A percentile compares a stretch with the other conserved stretches of the same genome.
Conservation (phyloP, 2,888 invertebrate genomes). For the Drosophila putrida region DNA sequence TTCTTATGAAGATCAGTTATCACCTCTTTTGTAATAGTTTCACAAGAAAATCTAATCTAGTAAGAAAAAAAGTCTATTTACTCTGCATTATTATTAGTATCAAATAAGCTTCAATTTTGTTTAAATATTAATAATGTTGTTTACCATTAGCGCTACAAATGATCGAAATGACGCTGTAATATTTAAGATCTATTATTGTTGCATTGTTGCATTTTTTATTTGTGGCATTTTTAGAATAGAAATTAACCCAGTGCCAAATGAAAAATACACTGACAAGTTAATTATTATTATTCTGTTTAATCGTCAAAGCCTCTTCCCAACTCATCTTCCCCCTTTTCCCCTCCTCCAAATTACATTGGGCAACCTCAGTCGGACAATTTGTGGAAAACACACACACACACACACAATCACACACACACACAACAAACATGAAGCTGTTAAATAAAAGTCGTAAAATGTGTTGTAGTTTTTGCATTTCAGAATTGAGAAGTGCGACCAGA, state of each 20-base stretch:
- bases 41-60: too few relatives aligned
- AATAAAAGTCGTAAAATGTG: constrained; percentile 34
- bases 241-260: constrained; percentile 48
- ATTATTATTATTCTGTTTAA: constrained; percentile 61
- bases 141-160: neutral
- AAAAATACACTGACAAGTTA: constrained; percentile 51
- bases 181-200: constrained; percentile 8
- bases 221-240: constrained; percentile 11
- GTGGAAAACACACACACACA: constrained; percentile 33
- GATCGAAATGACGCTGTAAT: neutral
- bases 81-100: neutral
- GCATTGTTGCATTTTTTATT: constrained; percentile 26
- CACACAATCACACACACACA: constrained; percentile 23
- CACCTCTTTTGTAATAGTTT: too few relatives aligned
- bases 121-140: neutral
- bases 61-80: neutral
- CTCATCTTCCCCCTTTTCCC: neutral
- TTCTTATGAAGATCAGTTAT: too few relatives aligned
- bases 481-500: constrained; percentile 8
- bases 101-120: neutral
- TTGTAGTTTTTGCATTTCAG: constrained; percentile 29
- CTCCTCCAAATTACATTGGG: too few relatives aligned
- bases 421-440: constrained; percentile 25
- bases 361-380: constrained; percentile 49
- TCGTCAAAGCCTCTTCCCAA: constrained; percentile 7